These are phyloP conservation scores for Trinectes maculatus DNA, from an alignment of 2,113 vertebrate species.

Conservation along the genomic window DNA sequence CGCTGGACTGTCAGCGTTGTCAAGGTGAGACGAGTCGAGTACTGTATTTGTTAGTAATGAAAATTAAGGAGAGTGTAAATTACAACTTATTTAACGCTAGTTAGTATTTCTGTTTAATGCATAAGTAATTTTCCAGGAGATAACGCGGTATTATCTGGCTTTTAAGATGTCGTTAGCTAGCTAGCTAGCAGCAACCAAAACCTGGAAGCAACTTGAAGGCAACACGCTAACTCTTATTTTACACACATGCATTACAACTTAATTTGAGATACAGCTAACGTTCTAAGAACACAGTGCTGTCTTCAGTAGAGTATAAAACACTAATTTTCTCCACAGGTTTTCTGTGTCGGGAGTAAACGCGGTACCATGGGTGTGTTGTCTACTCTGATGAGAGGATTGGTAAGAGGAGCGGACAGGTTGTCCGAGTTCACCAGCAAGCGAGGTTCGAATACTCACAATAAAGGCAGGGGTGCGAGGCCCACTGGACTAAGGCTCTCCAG, in stretches of 20 bases:
- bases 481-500: slow-evolving; percentile 77
- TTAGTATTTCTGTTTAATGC: too few species aligned
- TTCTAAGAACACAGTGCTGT: neutral
- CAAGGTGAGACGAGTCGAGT: slow-evolving; percentile 74
- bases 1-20: slow-evolving; percentile 2
- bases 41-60: neutral
- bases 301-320: too few species aligned
- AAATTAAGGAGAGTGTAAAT: neutral
- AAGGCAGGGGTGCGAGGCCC: slow-evolving; percentile 83
- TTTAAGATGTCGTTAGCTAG: too few species aligned
- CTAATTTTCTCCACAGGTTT: neutral
- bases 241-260: too few species aligned
- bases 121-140: too few species aligned
- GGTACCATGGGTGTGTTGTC: slow-evolving; percentile 88
- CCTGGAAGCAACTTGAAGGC: too few species aligned
- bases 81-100: neutral
- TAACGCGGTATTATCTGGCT: too few species aligned
- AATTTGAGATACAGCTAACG: neutral
- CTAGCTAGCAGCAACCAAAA: too few species aligned
- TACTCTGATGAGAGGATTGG: slow-evolving; percentile 82
- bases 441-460: slow-evolving; percentile 86
- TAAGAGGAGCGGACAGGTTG: slow-evolving; percentile 89
- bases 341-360: neutral
- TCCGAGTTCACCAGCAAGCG: slow-evolving; percentile 93
- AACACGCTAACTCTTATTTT: too few species aligned